Base-by-base conservation (phyloP, 2,797 vertebrate species). In the Hippoglossus hippoglossus region DNA sequence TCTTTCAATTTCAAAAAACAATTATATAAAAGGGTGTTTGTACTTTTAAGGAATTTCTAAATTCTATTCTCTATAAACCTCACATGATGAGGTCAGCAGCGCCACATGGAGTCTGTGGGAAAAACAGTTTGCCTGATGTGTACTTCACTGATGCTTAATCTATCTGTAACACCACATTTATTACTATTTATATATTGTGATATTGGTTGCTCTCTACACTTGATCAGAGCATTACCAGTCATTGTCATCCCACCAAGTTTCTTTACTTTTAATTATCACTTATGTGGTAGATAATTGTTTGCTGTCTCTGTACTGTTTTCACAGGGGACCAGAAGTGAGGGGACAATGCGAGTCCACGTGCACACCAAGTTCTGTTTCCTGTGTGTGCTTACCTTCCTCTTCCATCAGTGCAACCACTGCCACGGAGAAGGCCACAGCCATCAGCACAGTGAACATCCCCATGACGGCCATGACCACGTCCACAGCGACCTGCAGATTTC, bases 301-400 rank as follows among this genome's bases (percentile, higher is more conserved):
- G 3, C 4, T 63, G 39, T 56, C n/a, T 2, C 22, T 36, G 53
- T 71, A 15, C 16, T 73, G 25, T 74, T 58, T 67, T 76, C 54
- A 51, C 91, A 96, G 91, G 93, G 72, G 91, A 95, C 92, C 93
- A 90, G 81, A 92, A 92, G 91, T 90, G 90, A 95, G 90, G 79
- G 88, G 86, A 93, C 82, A 73, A 99, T 99, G 98, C 96, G 96
- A 94, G 97, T 98, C 91, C 97, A 97, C 82, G 89, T 95, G 84
- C 97, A 98, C 94, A 97, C 97, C 75, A 96, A 95, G 91, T 97
- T 99, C 91, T 99, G 98, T 93, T 95, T 99, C 94, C 95, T 99
- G 91, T 99, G 98, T 89, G 95, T 99, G 93, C 93, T 99, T 93
- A 97, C 97, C 61, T 96, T 99, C 91, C 85, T 98, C 83, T 97